Evolutionary conservation across 2,888 invertebrate genomes (phyloP), one percentile per base, ranked within the genome.

Genomic region (Drosophila mettleri): DNA sequence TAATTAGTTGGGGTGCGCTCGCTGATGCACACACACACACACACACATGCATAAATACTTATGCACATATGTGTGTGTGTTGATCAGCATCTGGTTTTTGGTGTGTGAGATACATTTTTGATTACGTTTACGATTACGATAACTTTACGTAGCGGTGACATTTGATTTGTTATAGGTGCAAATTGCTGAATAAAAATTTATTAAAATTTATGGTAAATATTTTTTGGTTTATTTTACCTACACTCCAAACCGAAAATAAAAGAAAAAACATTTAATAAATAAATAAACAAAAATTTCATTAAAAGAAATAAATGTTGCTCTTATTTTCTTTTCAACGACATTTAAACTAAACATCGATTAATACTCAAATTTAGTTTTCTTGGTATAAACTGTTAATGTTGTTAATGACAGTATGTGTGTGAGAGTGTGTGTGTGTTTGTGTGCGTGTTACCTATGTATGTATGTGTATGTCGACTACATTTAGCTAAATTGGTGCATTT

Each of bases 281-380:
- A 4, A 43, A n/a, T 24, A 24, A 52, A 2, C 14, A 41, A 48
- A 48, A 27, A 34, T 7, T 48, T 65, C n/a, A n/a, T n/a, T n/a
- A n/a, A n/a, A n/a, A n/a, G n/a, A n/a, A n/a, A n/a, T n/a, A n/a
- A n/a, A n/a, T n/a, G n/a, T n/a, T 39, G 34, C 59, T 65, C n/a
- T 54, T 27, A 31, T 55, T 54, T 77, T 24, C 49, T 67, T 66
- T 31, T n/a, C n/a, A 85, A 85, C 84, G 80, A 83, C 83, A 83
- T 84, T 79, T 69, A 88, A 78, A 86, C 85, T 88, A 85, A 85
- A 85, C 88, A 88, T 85, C 88, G 83, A 84, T 83, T 51, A 43
- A 27, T 66, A 49, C 67, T 66, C 67, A 34, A 57, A 34, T 57
- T 20, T 49, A 43, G 48, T 45, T n/a, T 51, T 18, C 24, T 22